Base-by-base conservation (phyloP, 2,888 invertebrate species). In the Aphidius colemani region DNA sequence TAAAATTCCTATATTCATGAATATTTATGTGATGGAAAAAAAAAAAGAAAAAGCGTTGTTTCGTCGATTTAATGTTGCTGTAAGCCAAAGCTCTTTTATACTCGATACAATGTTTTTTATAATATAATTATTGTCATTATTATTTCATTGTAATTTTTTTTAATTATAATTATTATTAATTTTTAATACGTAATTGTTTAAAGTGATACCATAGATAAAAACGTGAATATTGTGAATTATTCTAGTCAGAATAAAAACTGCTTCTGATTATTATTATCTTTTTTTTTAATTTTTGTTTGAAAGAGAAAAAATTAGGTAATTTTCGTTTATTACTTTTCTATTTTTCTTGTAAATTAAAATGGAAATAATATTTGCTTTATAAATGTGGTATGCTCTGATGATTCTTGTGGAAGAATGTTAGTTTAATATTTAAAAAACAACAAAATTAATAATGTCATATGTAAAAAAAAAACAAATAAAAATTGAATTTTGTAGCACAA, bases 211-310 rank as follows among this genome's bases (percentile, higher is more conserved):
- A 74, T 70, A 74, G 74, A 73, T 72, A 71, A 57, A 75, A 74
- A 71, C 74, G 74, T 77, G 74, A 77, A 77, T 30, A 30, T 73
- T 78, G 78, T 81, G 79, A 79, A 71, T 79, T 79, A 79, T 79
- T 82, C 82, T 82, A 82, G 82, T 82, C 82, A 81, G 71, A 73
- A 72, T 69, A 70, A 77, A 18, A 77, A 78, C 74, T 76, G 73
- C 74, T 79, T 76, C 71, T 73, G 67, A 72, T 66, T 70, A 70
- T 84, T 5, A 30, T 83, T 74, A 62, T 72, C 49, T 66, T 18
- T 18, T 48, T 10, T 39, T 41, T 40, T 44, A 45, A 57, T 64
- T 44, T 11, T 66, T 18, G 43, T 57, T n/a, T 10, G 11, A 48
- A 48, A 48, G 13, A 53, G 46, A 18, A 18, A 18, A 18, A 1